Evolutionary conservation across 2,113 vertebrate species (phyloP), one percentile per base, ranked within the genome.

Genomic region (Tautogolabrus adspersus): DNA sequence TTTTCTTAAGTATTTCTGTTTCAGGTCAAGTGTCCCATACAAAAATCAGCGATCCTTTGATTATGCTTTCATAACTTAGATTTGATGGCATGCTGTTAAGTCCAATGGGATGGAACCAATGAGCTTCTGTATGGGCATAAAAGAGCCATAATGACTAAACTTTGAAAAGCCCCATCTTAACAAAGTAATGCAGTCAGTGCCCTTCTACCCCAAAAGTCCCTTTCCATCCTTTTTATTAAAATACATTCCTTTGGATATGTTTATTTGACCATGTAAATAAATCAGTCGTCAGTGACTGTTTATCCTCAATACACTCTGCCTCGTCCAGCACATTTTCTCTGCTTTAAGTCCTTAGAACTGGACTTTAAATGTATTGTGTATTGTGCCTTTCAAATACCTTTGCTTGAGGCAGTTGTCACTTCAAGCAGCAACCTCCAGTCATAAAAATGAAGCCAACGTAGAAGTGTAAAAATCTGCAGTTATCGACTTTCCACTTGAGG

Each of bases 21-120:
- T 62, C 62, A 49, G 62, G 51, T 63, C 58, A 55, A 26, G n/a
- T 40, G 80, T 62, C 62, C 62, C 52, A 16, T 66, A 37, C 19
- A 66, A 44, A 67, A 56, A 16, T 56, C 22, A 55, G 49, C 5
- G 21, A 67, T 63, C 65, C 42, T 21, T 18, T 23, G 18, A 54
- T 22, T 61, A 6, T 13, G 42, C 57, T 77, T 58, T 64, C 52
- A 77, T 54, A 59, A 78, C 46, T 69, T 54, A 44, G 58, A 40
- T 73, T 73, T 67, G 63, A 72, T 64, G 44, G 68, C 58, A 12
- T 58, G 63, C 58, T 16, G 23, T 83, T 63, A 83, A 73, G 54
- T 23, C 13, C 46, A 59, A 13, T 47, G 34, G 47, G 51, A 34
- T 0, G 42, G 44, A 73, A 67, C 68, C 47, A 68, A 77, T 51